Conservation (phyloP, 2,797 vertebrate genomes). For the Pseudochaenichthys georgianus region DNA sequence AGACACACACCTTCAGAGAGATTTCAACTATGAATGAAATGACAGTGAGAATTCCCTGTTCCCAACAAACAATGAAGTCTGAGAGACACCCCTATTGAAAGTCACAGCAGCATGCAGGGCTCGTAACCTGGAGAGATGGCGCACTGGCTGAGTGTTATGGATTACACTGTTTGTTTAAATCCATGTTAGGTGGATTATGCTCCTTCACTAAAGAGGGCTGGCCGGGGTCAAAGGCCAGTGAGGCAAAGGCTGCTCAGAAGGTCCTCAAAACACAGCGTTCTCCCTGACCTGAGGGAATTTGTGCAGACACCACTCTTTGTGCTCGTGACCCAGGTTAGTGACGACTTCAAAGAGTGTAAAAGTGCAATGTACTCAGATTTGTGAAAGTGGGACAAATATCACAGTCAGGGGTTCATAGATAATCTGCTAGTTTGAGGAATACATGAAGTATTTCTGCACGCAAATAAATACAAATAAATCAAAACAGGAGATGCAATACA, state of each 20-base stretch:
- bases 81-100: slow-evolving; percentile 37
- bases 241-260: slow-evolving; percentile 79
- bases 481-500: neutral
- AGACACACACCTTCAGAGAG: slow-evolving; percentile 1
- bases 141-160: slow-evolving; percentile 71
- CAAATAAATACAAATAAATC: neutral
- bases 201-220: slow-evolving; percentile 73
- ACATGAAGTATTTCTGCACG: neutral
- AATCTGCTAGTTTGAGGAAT: neutral
- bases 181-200: slow-evolving; percentile 81
- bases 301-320: slow-evolving; percentile 59
- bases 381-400: neutral
- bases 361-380: neutral
- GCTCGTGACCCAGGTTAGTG: slow-evolving; percentile 43
- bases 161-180: slow-evolving; percentile 84
- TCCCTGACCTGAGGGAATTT: slow-evolving; percentile 73
- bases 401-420: neutral
- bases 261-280: slow-evolving; percentile 78
- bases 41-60: neutral
- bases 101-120: slow-evolving; percentile 49
- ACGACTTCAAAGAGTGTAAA: slow-evolving; percentile 3
- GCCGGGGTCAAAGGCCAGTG: slow-evolving; percentile 74
- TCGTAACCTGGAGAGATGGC: slow-evolving; percentile 55
- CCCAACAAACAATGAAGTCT: slow-evolving; percentile 30
- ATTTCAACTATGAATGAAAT: neutral